These are phyloP conservation scores for Ceratotherium simum DNA, from an alignment of 2,113 vertebrate genomes.

Conservation along the genomic window DNA sequence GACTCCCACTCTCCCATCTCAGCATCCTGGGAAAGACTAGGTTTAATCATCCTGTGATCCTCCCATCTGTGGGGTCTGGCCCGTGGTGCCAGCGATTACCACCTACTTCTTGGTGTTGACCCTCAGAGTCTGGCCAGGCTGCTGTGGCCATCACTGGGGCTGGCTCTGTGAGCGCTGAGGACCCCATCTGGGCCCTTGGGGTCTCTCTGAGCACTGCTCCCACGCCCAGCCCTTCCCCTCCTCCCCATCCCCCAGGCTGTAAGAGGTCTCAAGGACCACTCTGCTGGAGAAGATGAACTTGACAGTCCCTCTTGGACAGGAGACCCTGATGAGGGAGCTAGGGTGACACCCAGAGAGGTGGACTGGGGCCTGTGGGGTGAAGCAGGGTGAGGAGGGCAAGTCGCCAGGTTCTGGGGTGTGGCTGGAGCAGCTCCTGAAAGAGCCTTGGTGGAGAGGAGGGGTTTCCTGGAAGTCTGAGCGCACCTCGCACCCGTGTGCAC, in stretches of 20 bases:
- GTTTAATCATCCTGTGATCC: too few species aligned
- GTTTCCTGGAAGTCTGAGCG: background rate
- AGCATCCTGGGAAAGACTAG: background rate
- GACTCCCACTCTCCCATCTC: background rate
- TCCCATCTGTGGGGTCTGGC: background rate
- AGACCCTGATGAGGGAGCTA: too few species aligned
- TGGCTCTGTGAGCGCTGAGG: too few species aligned
- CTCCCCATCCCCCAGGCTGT: background rate
- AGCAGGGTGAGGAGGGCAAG: too few species aligned
- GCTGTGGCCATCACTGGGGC: too few species aligned
- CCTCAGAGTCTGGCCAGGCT: background rate
- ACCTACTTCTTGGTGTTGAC: too few species aligned
- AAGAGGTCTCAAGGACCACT: background rate
- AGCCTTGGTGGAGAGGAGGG: background rate
- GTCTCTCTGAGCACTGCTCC: background rate
- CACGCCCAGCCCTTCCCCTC: too few species aligned
- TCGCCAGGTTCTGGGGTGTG: too few species aligned
- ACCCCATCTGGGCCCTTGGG: too few species aligned
- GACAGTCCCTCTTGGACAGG: background rate
- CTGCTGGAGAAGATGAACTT: background rate
- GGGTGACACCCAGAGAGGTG: background rate
- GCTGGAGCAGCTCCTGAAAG: background rate
- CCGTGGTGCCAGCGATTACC: accelerated
- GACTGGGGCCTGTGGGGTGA: background rate
- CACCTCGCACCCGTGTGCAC: background rate